Evolutionary conservation across 35 echinoderm and acorn worm species (phyloP).

Genomic region (Chiridota heheva): DNA sequence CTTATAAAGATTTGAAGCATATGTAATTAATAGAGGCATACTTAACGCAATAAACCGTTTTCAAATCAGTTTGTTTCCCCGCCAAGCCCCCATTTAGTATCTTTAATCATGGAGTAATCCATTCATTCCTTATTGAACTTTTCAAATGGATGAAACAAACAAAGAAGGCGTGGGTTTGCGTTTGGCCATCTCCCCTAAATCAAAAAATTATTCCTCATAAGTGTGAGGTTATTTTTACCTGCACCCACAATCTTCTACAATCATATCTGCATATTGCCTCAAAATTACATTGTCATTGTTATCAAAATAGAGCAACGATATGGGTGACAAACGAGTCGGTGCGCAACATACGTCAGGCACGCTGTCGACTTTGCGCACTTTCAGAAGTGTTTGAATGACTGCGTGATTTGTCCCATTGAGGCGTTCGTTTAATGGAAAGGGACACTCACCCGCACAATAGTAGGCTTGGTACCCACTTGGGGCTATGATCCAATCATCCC

Average conservation of each 20-base stretch:
- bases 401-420: conserved; percentile 90
- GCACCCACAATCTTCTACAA: conserved; percentile 86
- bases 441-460: conserved; percentile 80
- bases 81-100: too few relatives aligned
- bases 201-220: too few relatives aligned
- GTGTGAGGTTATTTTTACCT: conserved; percentile 41
- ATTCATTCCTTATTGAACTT: too few relatives aligned
- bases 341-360: conserved; percentile 82
- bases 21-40: too few relatives aligned
- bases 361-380: neutral
- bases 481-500: conserved; percentile 93
- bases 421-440: conserved; percentile 76
- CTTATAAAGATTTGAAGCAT: too few relatives aligned
- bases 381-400: conserved; percentile 81
- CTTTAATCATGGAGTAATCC: too few relatives aligned
- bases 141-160: too few relatives aligned
- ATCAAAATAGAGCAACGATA: conserved; percentile 80
- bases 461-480: conserved; percentile 79
- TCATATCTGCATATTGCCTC: conserved; percentile 78
- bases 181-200: too few relatives aligned
- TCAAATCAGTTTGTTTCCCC: too few relatives aligned
- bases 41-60: too few relatives aligned
- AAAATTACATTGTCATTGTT: conserved; percentile 69
- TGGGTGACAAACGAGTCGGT: conserved; percentile 71
- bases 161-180: too few relatives aligned